These are phyloP conservation scores for Callimorpha dominula DNA, from an alignment of 2,888 invertebrate species.

Conservation along the genomic window DNA sequence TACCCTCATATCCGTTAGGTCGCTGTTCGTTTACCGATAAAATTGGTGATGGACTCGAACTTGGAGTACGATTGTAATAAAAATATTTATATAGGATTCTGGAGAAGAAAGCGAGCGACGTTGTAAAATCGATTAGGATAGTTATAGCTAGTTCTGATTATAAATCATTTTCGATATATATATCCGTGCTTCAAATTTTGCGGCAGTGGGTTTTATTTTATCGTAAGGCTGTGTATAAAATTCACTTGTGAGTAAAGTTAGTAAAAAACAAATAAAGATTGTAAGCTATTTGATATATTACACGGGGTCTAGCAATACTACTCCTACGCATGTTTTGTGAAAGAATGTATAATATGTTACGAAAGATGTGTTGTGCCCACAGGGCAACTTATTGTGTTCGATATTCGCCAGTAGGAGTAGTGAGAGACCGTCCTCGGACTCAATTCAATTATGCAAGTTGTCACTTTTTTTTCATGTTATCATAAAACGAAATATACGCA, in stretches of 20 bases:
- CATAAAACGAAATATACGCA: constrained; percentile 84
- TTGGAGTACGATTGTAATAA: constrained; percentile 40
- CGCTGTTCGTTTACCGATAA: constrained; percentile 50
- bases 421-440: constrained; percentile 65
- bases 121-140: constrained; percentile 62
- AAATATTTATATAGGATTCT: constrained; percentile 29
- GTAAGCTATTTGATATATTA: constrained; percentile 65
- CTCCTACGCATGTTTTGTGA: constrained; percentile 66
- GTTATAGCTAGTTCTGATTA: constrained; percentile 66
- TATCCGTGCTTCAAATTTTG: constrained; percentile 67
- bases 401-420: constrained; percentile 68
- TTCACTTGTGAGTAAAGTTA: constrained; percentile 74
- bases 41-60: constrained; percentile 50
- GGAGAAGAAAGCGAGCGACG: constrained; percentile 38
- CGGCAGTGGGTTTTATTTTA: constrained; percentile 78
- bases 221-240: constrained; percentile 81
- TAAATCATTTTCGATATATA: constrained; percentile 58
- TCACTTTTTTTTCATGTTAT: constrained; percentile 84
- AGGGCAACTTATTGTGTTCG: constrained; percentile 71
- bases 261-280: constrained; percentile 63
- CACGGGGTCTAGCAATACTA: constrained; percentile 60
- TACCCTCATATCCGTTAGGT: constrained; percentile 37
- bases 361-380: constrained; percentile 71
- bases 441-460: constrained; percentile 81
- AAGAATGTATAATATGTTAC: constrained; percentile 67